Percentiles rank a stretch among this genome's conserved stretches.
Evolutionary conservation across 2,113 vertebrate species (phyloP).

Genomic region (Corvus cornix): DNA sequence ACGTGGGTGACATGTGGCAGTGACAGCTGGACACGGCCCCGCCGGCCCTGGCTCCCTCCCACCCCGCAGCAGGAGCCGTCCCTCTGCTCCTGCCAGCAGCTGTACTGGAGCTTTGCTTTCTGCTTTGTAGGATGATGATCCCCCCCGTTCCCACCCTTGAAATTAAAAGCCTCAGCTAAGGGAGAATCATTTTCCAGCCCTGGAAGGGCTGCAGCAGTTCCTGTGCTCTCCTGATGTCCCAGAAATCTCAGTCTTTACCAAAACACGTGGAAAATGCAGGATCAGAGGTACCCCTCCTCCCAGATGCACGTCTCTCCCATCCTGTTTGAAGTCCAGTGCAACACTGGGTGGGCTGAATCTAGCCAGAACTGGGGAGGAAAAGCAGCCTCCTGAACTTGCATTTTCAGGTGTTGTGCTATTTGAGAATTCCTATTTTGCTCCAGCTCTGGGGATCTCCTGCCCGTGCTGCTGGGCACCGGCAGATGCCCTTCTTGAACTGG

Average conservation of each 20-base stretch:
- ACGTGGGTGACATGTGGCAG: slow-evolving; percentile 75
- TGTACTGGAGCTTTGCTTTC: slow-evolving; percentile 1
- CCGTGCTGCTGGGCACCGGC: neutral
- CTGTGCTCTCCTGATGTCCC: neutral
- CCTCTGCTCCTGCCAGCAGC: neutral
- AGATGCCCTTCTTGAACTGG: neutral
- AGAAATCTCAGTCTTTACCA: neutral
- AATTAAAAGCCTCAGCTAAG: neutral
- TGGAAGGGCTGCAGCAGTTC: neutral
- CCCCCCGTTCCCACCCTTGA: neutral
- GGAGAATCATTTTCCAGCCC: neutral
- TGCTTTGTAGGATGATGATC: neutral
- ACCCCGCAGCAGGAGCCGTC: neutral
- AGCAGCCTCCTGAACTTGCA: neutral
- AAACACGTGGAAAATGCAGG: neutral
- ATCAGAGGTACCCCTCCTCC: neutral
- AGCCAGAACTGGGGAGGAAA: neutral
- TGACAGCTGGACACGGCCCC: neutral
- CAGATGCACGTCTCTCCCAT: neutral
- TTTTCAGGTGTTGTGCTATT: neutral
- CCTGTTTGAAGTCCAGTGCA: neutral
- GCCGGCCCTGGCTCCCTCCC: accelerated
- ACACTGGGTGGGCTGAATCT: neutral
- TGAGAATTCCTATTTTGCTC: neutral
- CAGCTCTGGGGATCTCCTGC: neutral